Conservation (phyloP, 2,113 vertebrate species). For the Acanthochromis polyacanthus region DNA sequence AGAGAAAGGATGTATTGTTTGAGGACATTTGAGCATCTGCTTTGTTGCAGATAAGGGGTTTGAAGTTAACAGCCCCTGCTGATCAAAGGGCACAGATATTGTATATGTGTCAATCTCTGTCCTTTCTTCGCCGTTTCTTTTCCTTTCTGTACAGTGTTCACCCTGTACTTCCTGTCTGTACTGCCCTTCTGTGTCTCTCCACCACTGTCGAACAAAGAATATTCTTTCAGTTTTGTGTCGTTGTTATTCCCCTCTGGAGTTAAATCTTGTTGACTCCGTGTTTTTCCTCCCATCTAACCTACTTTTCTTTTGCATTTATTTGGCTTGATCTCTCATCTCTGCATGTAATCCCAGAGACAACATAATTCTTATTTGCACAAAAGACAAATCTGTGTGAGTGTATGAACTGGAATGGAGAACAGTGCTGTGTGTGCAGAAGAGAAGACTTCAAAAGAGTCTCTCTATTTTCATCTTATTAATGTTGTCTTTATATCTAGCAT, state of each 20-base stretch:
- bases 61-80: constrained; percentile 50
- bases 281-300: constrained; percentile 39
- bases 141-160: constrained; percentile 26
- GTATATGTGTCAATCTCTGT: constrained; percentile 49
- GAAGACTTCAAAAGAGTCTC: neutral
- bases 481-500: neutral
- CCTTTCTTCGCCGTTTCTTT: constrained; percentile 39
- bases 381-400: constrained; percentile 31
- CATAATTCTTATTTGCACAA: constrained; percentile 16
- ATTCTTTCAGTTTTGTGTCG: neutral
- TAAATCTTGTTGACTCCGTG: constrained; percentile 33
- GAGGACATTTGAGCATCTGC: constrained; percentile 73
- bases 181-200: constrained; percentile 22
- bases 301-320: constrained; percentile 41
- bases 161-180: constrained; percentile 27
- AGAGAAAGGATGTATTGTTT: constrained; percentile 78
- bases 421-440: neutral
- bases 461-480: neutral
- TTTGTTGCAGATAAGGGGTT: constrained; percentile 73
- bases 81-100: constrained; percentile 70
- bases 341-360: constrained; percentile 29
- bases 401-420: neutral
- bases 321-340: constrained; percentile 36
- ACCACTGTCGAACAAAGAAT: constrained; percentile 19
- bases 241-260: constrained; percentile 51